Conservation (phyloP, 2,888 invertebrate genomes). For the Sinopyrophorus schimmeli region DNA sequence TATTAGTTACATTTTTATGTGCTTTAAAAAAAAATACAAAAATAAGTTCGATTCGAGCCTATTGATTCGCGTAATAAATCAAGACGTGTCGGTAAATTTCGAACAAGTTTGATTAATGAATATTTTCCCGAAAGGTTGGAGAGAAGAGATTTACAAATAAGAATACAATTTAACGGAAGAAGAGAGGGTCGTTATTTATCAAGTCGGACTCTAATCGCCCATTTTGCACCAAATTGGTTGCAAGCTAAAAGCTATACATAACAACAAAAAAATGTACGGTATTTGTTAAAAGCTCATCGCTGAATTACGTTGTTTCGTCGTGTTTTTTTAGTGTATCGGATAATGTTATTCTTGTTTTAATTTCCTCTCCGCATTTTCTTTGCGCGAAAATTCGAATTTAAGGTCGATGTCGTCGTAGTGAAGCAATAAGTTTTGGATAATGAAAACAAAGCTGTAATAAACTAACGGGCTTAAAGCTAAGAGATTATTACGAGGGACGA, state of each 20-base stretch:
- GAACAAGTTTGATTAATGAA: constrained; percentile 26
- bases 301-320: constrained; percentile 32
- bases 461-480: too few relatives aligned
- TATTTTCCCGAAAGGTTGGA: constrained; percentile 11
- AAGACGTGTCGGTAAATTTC: constrained; percentile 13
- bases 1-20: constrained; percentile 21
- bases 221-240: constrained; percentile 28
- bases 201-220: constrained; percentile 32
- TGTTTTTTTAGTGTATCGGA: constrained; percentile 34
- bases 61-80: constrained; percentile 25
- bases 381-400: constrained; percentile 21
- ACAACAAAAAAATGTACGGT: constrained; percentile 22
- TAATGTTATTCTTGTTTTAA: constrained; percentile 34
- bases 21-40: not conserved
- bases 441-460: constrained; percentile 27
- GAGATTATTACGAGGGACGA: too few relatives aligned
- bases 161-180: constrained; percentile 26
- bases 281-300: constrained; percentile 31
- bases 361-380: constrained; percentile 25
- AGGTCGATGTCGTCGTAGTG: too few relatives aligned
- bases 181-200: constrained; percentile 25
- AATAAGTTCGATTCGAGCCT: constrained; percentile 2
- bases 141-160: constrained; percentile 27
- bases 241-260: constrained; percentile 27
- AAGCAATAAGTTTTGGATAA: constrained; percentile 31